phyloP scores from a whole-genome alignment of 2,797 vertebrate species.

The Sebastes itinus region DNA sequence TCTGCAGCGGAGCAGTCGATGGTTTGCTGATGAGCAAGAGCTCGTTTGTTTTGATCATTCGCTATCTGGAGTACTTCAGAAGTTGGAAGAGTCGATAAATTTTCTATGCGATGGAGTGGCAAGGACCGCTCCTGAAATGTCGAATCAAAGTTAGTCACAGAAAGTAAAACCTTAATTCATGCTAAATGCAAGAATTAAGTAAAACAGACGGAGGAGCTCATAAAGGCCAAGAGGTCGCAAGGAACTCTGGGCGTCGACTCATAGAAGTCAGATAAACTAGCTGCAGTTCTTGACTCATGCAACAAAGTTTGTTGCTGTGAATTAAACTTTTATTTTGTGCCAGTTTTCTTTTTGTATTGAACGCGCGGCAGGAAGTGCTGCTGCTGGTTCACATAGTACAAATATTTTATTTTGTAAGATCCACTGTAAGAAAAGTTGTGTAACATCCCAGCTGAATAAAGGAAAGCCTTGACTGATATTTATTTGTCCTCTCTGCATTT shows the following conservation, averaged over 20 bases:
- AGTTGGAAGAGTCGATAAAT: constrained; percentile 35
- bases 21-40: constrained; percentile 62
- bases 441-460: background rate
- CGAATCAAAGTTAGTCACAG: constrained; percentile 34
- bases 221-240: background rate
- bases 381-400: background rate
- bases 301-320: background rate
- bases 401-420: background rate
- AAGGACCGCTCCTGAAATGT: constrained; percentile 32
- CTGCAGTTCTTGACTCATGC: background rate
- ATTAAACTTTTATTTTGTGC: background rate
- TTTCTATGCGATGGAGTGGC: constrained; percentile 28
- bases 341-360: constrained; percentile 5
- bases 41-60: constrained; percentile 64
- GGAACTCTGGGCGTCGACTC: background rate
- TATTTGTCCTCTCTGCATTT: background rate
- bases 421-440: background rate
- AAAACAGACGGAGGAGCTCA: background rate
- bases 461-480: background rate
- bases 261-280: background rate
- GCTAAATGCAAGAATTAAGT: background rate
- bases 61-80: constrained; percentile 51
- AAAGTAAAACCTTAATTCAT: background rate
- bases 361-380: background rate
- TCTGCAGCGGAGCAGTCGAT: constrained; percentile 50